Conservation (phyloP, 2,797 vertebrate genomes). For the Tenualosa ilisha region DNA sequence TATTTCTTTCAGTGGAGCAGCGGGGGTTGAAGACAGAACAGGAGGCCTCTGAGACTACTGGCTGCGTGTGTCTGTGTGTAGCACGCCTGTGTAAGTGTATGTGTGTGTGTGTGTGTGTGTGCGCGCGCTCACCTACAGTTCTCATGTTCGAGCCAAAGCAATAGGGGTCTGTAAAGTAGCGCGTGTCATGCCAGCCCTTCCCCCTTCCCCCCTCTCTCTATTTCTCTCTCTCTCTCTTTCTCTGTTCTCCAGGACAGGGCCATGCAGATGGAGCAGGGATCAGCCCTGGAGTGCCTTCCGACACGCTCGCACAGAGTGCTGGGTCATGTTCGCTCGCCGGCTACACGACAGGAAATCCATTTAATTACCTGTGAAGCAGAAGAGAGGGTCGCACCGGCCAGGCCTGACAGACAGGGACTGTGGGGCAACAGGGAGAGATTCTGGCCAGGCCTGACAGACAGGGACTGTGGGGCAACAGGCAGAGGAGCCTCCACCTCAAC, state of each 20-base stretch:
- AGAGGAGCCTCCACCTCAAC: constrained; percentile 46
- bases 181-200: background rate
- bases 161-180: background rate
- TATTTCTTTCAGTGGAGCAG: background rate
- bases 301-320: constrained; percentile 86
- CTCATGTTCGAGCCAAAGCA: background rate
- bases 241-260: constrained; percentile 75
- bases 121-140: background rate
- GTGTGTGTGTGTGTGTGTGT: background rate
- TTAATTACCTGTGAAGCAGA: constrained; percentile 99
- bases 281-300: constrained; percentile 85
- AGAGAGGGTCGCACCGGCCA: constrained; percentile 79
- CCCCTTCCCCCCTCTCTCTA: background rate
- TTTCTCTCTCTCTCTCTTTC: constrained; percentile 64
- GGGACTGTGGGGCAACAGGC: constrained; percentile 77
- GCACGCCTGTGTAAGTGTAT: background rate
- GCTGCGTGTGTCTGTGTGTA: background rate
- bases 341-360: constrained; percentile 99
- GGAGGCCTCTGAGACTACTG: background rate
- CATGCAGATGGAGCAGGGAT: constrained; percentile 80
- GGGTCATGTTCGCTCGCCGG: constrained; percentile 92
- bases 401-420: constrained; percentile 90
- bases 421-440: constrained; percentile 68
- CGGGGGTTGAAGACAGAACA: background rate
- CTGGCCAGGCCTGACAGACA: constrained; percentile 88